Conservation (phyloP, 2,113 vertebrate genomes). For the Paramisgurnus dabryanus region DNA sequence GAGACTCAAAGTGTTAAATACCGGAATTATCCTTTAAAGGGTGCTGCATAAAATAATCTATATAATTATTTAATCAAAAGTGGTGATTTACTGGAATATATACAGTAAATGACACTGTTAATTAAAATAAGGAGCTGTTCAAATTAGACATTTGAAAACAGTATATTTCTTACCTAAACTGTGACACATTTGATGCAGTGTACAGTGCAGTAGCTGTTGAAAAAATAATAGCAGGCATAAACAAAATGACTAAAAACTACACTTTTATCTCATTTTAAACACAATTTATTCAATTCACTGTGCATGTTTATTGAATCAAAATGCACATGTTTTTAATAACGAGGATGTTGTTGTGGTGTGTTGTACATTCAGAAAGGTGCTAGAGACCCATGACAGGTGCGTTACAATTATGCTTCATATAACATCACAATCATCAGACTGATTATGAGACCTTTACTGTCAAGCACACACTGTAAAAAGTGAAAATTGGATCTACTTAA, state of each 20-base stretch:
- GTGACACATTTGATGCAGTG: constrained; percentile 28
- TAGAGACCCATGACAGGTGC: not conserved
- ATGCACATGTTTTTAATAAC: too few relatives aligned
- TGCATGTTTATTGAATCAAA: too few relatives aligned
- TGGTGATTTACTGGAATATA: not conserved
- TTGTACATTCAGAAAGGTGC: too few relatives aligned
- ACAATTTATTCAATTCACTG: not conserved
- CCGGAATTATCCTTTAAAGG: too few relatives aligned
- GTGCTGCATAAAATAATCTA: too few relatives aligned
- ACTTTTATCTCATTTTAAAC: not conserved
- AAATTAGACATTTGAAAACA: not conserved
- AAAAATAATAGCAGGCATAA: not conserved
- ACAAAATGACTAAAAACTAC: not conserved
- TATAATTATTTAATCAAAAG: not conserved
- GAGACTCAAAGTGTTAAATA: too few relatives aligned
- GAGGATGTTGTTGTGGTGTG: too few relatives aligned
- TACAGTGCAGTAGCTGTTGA: constrained; percentile 64
- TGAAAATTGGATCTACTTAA: too few relatives aligned
- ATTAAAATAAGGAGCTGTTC: not conserved
- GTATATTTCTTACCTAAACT: constrained; percentile 65
- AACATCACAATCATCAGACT: constrained; percentile 24
- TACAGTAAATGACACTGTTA: too few relatives aligned
- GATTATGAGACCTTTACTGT: not conserved
- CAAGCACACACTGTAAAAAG: not conserved
- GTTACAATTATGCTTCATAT: not conserved